Evolutionary conservation across 2,797 vertebrate genomes (phyloP), one percentile per base, ranked within the genome.

Genomic region (Periparus ater): DNA sequence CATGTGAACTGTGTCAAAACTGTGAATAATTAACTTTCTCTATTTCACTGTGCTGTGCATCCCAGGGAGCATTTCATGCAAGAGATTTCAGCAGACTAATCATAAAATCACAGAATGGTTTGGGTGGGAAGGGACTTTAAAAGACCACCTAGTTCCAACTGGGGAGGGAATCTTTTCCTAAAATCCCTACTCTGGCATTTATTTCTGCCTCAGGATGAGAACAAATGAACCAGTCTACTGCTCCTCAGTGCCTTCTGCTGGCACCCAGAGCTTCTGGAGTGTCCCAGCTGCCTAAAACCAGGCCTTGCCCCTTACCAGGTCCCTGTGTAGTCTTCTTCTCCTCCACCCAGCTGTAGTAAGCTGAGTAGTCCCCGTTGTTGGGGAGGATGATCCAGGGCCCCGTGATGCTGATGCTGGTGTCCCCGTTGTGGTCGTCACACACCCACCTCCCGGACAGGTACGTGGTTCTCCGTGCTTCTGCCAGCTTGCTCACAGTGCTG

Each of bases 391-490:
- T 99, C 88, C 98, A 98, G 8, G 99, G 98, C 6, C 99, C 99
- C 0, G 99, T 98, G 96, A 99, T 99, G 97, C 99, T 98, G 93
- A 99, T 99, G 98, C 99, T 99, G 91, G 99, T 99, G 96, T 99
- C 99, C 32, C 99, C 99, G 0, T 99, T 99, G 96, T 99, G 99
- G 75, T 99, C 99, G 1, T 99, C 99, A 89, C 99, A 99, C 96
- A 99, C 99, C 99, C 99, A 99, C 84, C 99, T 98, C 32, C 99
- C 99, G 0, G 99, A 99, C 87, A 99, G 98, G 96, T 99, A 99
- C 1, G 99, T 99, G 42, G 99, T 99, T 86, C 99, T 97, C 19
- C 99, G 98, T 13, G 99, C 99, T 79, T 99, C 99, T 0, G 99
- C 99, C 40, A 99, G 98, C 97, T 99, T 99, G 83, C 98, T 99